Base-by-base conservation (phyloP, 1,140 invertebrate genomes). In the Diorhabda carinulata region DNA sequence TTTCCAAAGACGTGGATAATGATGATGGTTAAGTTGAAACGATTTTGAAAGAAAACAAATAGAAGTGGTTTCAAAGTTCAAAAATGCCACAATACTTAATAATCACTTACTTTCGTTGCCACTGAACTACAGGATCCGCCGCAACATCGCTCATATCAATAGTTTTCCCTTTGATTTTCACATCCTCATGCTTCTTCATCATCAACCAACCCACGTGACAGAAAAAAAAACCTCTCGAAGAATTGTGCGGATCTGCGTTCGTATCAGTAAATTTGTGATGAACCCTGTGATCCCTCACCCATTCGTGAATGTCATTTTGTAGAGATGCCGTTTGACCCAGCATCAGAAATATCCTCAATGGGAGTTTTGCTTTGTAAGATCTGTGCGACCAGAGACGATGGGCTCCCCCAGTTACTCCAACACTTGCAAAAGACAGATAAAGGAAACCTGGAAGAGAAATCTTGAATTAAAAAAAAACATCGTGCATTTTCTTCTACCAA, bases 301-400 rank as follows among this genome's bases (percentile, higher is more conserved):
- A 92, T 76, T 91, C 88, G 74, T 87, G 89, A 43, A 92, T 86
- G 70, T 88, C 87, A 78, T 91, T 91, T 82, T 88, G 70, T 4
- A 72, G 69, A 72, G 96, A 93, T 25, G 96, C 79, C 1, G 92
- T 93, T 75, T 98, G 93, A 79, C 88, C 89, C 3, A 92, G 74
- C 3, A 92, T 75, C 8, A 90, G 86, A 58, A 98, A 83, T 25
- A 97, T 82, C 67, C 91, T 84, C 2, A 98, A 83, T 2, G 95
- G 96, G 84, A 91, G 89, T 80, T 89, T 94, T 5, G 96, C 97
- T 84, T 97, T 97, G 84, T 97, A 98, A 0, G 95, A 90, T 76
- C 91, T 88, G 81, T 98, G 97, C 5, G 96, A 87, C 96, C 96
- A 98, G 41, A 98, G 85, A 74, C 96, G 86, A 81, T 98, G 96